Conservation (phyloP, 1,140 invertebrate genomes). For the Cydia strobilella region DNA sequence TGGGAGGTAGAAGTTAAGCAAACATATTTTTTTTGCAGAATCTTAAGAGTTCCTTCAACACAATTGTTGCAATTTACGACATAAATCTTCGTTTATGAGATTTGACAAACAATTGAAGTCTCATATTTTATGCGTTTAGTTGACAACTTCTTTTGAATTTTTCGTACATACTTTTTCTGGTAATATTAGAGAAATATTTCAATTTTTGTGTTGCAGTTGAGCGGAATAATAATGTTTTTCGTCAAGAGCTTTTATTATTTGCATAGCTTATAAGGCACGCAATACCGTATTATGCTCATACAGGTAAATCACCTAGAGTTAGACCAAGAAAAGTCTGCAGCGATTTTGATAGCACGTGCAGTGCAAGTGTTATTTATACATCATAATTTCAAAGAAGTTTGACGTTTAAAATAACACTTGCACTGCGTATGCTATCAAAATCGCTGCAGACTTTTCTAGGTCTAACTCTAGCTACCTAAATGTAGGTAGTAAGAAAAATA, state of each 20-base stretch:
- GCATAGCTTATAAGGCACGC: not conserved
- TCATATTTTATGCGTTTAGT: conserved; percentile 27
- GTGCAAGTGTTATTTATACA: too few species aligned
- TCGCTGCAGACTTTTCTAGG: too few species aligned
- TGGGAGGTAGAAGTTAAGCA: not conserved
- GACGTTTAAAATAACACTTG: too few species aligned
- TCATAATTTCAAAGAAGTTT: too few species aligned
- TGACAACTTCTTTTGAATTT: conserved; percentile 23
- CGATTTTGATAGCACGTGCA: too few species aligned
- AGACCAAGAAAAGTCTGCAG: too few species aligned
- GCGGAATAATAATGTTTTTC: conserved; percentile 11
- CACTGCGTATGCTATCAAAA: too few species aligned
- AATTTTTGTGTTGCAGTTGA: not conserved
- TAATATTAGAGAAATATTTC: not conserved
- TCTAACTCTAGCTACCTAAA: too few species aligned
- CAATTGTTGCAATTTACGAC: conserved; percentile 41
- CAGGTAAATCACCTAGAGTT: too few species aligned
- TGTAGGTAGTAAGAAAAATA: too few species aligned
- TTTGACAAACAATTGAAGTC: conserved; percentile 20
- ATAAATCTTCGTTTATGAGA: conserved; percentile 33
- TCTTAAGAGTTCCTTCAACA: conserved; percentile 6
- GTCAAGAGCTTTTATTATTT: not conserved
- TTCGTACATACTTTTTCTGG: conserved; percentile 1
- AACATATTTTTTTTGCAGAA: not conserved
- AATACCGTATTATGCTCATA: not conserved